phyloP scores from a whole-genome alignment of 2,797 vertebrate genomes.

The Oreochromis mossambicus region DNA sequence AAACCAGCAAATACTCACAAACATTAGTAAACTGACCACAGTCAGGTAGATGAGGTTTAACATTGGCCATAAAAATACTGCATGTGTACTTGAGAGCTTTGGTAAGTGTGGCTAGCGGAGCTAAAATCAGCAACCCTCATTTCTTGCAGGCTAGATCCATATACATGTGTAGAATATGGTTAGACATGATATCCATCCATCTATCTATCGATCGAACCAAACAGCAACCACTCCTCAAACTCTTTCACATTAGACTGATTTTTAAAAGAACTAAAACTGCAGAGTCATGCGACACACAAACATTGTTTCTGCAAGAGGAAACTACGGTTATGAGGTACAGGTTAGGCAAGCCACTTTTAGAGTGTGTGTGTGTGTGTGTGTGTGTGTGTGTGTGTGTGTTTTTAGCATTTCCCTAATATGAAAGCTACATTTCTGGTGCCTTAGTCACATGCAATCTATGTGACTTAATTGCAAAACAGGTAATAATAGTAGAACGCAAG shows the following conservation, averaged over 20 bases:
- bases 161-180: background rate
- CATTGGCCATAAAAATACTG: background rate
- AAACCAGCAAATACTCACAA: background rate
- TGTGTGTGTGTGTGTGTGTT: background rate
- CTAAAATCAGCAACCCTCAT: background rate
- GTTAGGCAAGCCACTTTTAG: slow-evolving; percentile 18
- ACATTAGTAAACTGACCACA: background rate
- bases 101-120: background rate
- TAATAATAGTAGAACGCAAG: background rate
- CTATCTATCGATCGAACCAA: background rate
- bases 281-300: background rate
- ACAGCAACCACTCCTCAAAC: background rate
- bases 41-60: background rate
- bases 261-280: slow-evolving; percentile 9
- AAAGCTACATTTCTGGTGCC: background rate
- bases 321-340: slow-evolving; percentile 5
- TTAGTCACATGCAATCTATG: background rate
- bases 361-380: background rate
- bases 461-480: background rate
- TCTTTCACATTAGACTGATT: background rate
- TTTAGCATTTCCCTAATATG: background rate
- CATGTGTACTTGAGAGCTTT: background rate
- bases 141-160: background rate
- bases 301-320: slow-evolving; percentile 43
- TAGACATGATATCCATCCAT: background rate